A percentile compares a stretch with the other conserved stretches of the same genome.
Conservation (phyloP, 2,113 vertebrate species). For the Eurypyga helias region DNA sequence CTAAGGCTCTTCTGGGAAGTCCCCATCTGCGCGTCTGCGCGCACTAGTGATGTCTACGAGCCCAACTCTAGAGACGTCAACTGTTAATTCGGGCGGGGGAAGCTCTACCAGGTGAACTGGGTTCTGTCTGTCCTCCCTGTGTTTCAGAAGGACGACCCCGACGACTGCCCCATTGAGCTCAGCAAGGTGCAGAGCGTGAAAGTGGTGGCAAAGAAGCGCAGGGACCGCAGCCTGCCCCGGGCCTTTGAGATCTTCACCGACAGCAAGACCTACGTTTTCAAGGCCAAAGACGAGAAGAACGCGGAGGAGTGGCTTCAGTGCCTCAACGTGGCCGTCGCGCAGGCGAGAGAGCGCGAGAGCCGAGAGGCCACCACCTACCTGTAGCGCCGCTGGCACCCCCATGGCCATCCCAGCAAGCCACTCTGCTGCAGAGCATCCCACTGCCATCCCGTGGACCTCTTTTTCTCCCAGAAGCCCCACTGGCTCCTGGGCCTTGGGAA, state of each 20-base stretch:
- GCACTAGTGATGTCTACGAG: not conserved
- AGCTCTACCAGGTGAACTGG: not conserved
- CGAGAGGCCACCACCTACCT: constrained; percentile 92
- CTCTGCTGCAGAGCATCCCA: not conserved
- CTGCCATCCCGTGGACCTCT: not conserved
- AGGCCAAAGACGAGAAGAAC: constrained; percentile 89
- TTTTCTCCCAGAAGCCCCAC: not conserved
- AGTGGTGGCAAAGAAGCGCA: constrained; percentile 85
- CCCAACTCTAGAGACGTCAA: not conserved
- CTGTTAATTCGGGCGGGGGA: not conserved
- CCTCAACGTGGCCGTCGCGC: constrained; percentile 92
- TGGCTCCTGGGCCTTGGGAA: not conserved
- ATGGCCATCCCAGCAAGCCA: not conserved
- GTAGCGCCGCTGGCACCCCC: constrained; percentile 45
- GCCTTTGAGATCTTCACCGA: constrained; percentile 98
- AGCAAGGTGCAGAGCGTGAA: constrained; percentile 97
- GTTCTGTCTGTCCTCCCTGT: not conserved
- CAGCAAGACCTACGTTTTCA: constrained; percentile 89
- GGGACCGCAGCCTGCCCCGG: constrained; percentile 88
- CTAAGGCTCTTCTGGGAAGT: not conserved
- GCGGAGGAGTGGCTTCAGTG: constrained; percentile 95
- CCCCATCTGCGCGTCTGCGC: not conserved
- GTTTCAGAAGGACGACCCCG: constrained; percentile 91
- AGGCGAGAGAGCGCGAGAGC: constrained; percentile 88
- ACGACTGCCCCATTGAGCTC: constrained; percentile 91